Evolutionary conservation across 2,797 vertebrate species (phyloP), one percentile per base, ranked within the genome.

Genomic region (Sebastes aleutianus): DNA sequence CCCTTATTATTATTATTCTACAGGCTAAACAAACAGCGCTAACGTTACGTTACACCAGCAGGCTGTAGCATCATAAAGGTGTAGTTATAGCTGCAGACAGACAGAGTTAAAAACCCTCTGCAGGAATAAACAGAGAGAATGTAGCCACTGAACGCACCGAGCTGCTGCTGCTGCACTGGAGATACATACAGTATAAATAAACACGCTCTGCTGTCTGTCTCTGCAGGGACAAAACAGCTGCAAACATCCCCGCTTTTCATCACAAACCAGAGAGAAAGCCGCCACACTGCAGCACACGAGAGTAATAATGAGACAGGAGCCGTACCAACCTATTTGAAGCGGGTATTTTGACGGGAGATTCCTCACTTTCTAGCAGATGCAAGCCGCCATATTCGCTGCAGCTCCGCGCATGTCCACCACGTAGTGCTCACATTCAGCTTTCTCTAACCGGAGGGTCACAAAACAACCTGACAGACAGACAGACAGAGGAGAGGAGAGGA

Each of bases 301-400:
- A 85, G 34, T 56, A 85, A 76, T 22, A 70, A 74, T 3, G 58
- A 90, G 81, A 81, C 65, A 74, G 7, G 76, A 82, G 78, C 62
- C 78, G 80, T 92, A 92, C 94, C 82, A 78, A 95, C 92, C 93
- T 90, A 92, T n/a, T 16, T 66, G 59, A 80, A 70, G 75, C 39
- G 74, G 80, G 62, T 85, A 70, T 89, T 91, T 89, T 79, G 89
- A 85, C 80, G 87, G 85, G 83, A 88, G 91, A 91, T 70, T 85
- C 88, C 91, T 93, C 88, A 92, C 92, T 95, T 92, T 93, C 91
- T 91, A 89, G 92, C 90, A 88, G 91, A 93, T 87, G 90, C 91
- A 85, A 85, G 93, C 91, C 95, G 94, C 95, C 95, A 96, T 96
- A 85, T 95, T 95, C 94, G 87, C 90, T 93, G 93, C 93, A 93